Percentiles rank a stretch among this genome's conserved stretches.
Conservation (phyloP, 2,797 vertebrate genomes). For the Ficedula albicollis region DNA sequence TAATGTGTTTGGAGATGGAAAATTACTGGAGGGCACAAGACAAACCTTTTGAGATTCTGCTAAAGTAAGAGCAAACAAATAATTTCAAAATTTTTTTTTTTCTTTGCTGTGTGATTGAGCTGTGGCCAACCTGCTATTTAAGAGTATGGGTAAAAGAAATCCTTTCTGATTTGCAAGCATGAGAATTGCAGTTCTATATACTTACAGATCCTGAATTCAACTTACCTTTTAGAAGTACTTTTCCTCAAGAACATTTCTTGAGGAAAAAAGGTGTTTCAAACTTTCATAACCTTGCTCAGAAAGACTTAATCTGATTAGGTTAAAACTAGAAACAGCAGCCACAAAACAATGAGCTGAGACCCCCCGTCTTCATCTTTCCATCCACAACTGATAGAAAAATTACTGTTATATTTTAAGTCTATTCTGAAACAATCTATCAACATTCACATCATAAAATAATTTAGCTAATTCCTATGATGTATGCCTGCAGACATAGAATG, state of each 20-base stretch:
- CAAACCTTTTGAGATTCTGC: neutral
- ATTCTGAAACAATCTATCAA: neutral
- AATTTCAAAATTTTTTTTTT: neutral
- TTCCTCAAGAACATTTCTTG: neutral
- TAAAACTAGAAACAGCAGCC: neutral
- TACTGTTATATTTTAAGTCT: neutral
- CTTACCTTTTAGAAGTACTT: neutral
- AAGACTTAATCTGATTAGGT: neutral
- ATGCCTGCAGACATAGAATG: neutral
- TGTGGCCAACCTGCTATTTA: neutral
- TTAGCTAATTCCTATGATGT: neutral
- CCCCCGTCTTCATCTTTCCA: neutral
- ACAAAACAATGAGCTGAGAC: neutral
- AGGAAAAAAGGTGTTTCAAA: neutral
- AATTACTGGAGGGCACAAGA: neutral
- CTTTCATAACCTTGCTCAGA: neutral
- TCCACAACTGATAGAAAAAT: neutral
- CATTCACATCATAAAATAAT: neutral
- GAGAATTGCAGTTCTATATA: neutral
- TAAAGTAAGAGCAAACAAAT: neutral
- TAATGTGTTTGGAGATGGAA: neutral
- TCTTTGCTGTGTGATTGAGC: neutral
- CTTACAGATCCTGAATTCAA: neutral
- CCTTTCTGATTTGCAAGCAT: neutral
- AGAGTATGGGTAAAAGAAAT: rapidly evolving